These are phyloP conservation scores for cattle (Bos taurus) DNA, from an alignment of 2,113 vertebrate species.

Conservation along the genomic window ARS-UCD2.0 NC_037352.1:38581501-38582000, in stretches of 20 bases:
- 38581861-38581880: not conserved
- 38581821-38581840: not conserved
- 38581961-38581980: not conserved
- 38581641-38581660: not conserved
- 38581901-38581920: not conserved
- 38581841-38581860: not conserved
- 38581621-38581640: not conserved
- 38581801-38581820: not conserved
- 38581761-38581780: not conserved
- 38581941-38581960: not conserved
- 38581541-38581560: not conserved
- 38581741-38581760: not conserved
- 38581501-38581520: not conserved
- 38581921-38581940: not conserved
- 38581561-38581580: not conserved
- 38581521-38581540: not conserved
- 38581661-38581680: not conserved
- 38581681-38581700: not conserved
- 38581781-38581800: not conserved
- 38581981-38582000: not conserved
- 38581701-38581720: not conserved
- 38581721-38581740: not conserved
- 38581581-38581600: not conserved
- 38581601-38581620: not conserved
- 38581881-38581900: not conserved